Base-by-base conservation (phyloP, 2,113 vertebrate species). In the Camelus dromedarius region DNA sequence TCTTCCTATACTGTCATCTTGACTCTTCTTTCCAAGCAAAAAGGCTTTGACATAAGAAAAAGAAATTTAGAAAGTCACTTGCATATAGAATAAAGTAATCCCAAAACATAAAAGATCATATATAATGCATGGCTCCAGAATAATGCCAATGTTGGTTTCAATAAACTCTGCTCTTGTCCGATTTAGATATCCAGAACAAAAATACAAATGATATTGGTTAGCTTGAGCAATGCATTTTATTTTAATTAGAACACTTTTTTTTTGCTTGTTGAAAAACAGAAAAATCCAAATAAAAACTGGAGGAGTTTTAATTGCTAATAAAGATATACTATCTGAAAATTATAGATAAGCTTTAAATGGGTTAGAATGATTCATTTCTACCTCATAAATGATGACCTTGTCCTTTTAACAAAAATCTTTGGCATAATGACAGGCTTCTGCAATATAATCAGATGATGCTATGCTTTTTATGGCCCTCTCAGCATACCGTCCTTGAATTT, bases 171-270 rank as follows among this genome's bases (percentile, higher is more conserved):
- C 6, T 91, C 4, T 66, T 54, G 18, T 77, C 13, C 38, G 66
- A 66, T 87, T 88, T 96, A 28, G 8, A 84, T 92, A 66, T 76
- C 46, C 50, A 93, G 58, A 83, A 11, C 32, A 82, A 95, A 4
- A n/a, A 42, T 52, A 5, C 13, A 38, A 28, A 76, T 82, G 7
- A 67, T 52, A 38, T 60, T 58, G 2, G 76, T 92, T 92, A 28
- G 32, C 3, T 67, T 96, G 50, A 90, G 8, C 28, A 48, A 89
- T 32, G 10, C 28, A 28, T 70, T 50, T 86, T 93, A 93, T 19
- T 73, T 73, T 42, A 54, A 94, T 22, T 24, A 20, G 42, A 67
- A 54, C 4, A 62, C 4, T 0, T 85, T 82, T 81, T 26, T 42
- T 42, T 42, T 4, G 38, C 35, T 42, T 84, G 46, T 70, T 69